Percentiles rank a stretch among this genome's conserved stretches.
Evolutionary conservation across 1,140 invertebrate species (phyloP).

Genomic region (Caenorhabditis latens): DNA sequence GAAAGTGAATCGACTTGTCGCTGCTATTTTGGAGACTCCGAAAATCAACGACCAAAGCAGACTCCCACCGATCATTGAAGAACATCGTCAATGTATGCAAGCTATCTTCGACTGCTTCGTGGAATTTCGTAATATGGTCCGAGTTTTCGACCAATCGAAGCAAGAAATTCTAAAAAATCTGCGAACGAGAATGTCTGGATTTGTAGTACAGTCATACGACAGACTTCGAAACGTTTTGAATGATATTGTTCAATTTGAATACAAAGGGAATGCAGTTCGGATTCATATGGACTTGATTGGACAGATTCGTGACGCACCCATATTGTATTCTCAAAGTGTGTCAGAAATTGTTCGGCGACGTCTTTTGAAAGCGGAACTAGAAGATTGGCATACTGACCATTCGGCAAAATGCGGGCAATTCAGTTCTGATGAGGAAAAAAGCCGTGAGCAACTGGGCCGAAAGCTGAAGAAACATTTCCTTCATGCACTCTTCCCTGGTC

Average conservation of each 20-base stretch:
- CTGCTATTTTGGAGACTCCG: not conserved
- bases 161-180: slow-evolving; percentile 28
- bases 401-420: not conserved
- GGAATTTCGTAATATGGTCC: slow-evolving; percentile 13
- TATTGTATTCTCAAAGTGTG: slow-evolving; percentile 24
- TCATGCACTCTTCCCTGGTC: slow-evolving; percentile 22
- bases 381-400: slow-evolving; percentile 29
- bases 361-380: slow-evolving; percentile 18
- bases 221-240: slow-evolving; percentile 6
- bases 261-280: slow-evolving; percentile 28
- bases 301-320: slow-evolving; percentile 21
- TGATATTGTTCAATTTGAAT: slow-evolving; percentile 35
- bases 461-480: slow-evolving; percentile 40
- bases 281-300: slow-evolving; percentile 46
- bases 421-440: slow-evolving; percentile 24
- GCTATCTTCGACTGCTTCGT: not conserved
- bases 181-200: slow-evolving; percentile 42
- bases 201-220: slow-evolving; percentile 20
- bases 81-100: slow-evolving; percentile 15
- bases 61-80: not conserved
- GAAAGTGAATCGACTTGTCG: not conserved
- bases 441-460: not conserved
- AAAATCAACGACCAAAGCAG: slow-evolving; percentile 34
- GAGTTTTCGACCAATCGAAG: slow-evolving; percentile 40
- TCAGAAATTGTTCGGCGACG: slow-evolving; percentile 26